Conservation (phyloP, 2,113 vertebrate genomes). For the Calidris pygmaea region DNA sequence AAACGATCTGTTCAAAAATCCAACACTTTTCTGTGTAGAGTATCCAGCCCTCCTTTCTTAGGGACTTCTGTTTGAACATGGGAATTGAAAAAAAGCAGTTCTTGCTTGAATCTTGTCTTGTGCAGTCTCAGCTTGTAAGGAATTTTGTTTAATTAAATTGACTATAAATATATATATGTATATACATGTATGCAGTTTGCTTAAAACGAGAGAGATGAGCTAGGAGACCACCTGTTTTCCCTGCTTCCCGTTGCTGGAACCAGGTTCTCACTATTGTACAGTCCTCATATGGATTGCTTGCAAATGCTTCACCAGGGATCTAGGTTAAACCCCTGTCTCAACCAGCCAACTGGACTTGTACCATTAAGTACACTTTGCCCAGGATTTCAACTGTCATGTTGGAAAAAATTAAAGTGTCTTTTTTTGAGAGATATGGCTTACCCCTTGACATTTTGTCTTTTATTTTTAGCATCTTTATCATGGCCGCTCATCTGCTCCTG, state of each 20-base stretch:
- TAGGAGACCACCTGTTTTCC: background rate
- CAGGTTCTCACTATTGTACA: background rate
- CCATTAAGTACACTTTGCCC: background rate
- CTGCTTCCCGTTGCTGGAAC: background rate
- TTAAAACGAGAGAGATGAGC: background rate
- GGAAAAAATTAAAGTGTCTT: background rate
- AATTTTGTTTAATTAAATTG: constrained; percentile 44
- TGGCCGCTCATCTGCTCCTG: background rate
- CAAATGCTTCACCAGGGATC: background rate
- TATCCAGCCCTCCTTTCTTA: background rate
- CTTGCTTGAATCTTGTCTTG: background rate
- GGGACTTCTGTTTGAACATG: background rate
- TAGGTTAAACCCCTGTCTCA: background rate
- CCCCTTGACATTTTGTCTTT: background rate
- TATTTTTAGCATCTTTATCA: background rate
- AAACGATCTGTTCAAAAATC: constrained; percentile 10
- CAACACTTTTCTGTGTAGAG: background rate
- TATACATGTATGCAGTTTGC: background rate
- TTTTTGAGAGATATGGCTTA: background rate
- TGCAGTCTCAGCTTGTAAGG: constrained; percentile 32
- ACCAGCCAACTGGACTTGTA: background rate
- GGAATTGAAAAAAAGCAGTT: background rate
- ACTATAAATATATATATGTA: background rate
- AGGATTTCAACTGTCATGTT: background rate
- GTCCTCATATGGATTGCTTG: background rate